Percentiles rank a stretch among this genome's conserved stretches.
phyloP scores from a whole-genome alignment of 1,140 invertebrate genomes.

The Drosophila sproati region DNA sequence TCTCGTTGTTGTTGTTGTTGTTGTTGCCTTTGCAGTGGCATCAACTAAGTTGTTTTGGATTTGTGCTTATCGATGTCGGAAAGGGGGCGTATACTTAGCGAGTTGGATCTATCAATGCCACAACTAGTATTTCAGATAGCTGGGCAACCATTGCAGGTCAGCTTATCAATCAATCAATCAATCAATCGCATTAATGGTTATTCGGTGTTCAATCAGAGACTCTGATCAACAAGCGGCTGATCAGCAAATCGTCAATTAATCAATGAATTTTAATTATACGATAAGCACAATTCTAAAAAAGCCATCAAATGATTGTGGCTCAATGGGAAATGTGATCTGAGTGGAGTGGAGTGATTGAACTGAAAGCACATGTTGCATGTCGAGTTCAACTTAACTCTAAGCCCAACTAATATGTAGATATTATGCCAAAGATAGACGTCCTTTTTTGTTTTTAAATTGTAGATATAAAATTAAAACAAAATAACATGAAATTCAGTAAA shows the following conservation, averaged over 20 bases:
- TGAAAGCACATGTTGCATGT: no score
- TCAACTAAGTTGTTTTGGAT: conserved; percentile 25
- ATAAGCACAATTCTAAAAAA: no score
- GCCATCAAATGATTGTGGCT: not conserved
- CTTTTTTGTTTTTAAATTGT: no score
- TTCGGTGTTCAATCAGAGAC: not conserved
- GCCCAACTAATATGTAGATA: no score
- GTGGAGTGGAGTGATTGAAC: no score
- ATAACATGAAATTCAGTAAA: no score
- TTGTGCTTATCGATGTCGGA: conserved; percentile 6
- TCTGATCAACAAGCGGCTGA: not conserved
- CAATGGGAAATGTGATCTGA: no score
- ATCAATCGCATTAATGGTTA: not conserved
- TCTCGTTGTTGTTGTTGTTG: not conserved
- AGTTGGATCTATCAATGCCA: conserved; percentile 18
- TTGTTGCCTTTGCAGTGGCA: conserved; percentile 5
- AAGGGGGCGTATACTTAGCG: not conserved
- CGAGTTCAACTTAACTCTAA: no score
- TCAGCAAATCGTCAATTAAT: not conserved
- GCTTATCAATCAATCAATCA: conserved; percentile 3
- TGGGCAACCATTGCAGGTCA: not conserved
- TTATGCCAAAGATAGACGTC: no score
- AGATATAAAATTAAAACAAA: no score
- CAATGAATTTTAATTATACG: not conserved
- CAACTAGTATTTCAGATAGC: not conserved